Evolutionary conservation across 2,797 vertebrate species (phyloP).

Genomic region (Ceyx erithaca): DNA sequence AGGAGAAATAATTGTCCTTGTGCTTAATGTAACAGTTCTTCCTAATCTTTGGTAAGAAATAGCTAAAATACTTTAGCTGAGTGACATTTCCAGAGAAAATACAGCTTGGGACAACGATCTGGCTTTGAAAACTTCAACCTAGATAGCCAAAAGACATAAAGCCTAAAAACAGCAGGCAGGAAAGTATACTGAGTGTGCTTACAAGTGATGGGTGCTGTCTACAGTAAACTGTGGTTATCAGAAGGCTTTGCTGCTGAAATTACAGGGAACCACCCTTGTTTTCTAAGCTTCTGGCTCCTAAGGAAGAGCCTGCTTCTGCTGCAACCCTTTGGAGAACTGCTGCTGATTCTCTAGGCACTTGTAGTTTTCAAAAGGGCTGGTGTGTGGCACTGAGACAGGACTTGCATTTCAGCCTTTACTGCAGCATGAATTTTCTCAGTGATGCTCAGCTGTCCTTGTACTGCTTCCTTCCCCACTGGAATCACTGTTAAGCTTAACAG

Average conservation of each 20-base stretch:
- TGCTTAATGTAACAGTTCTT: not conserved
- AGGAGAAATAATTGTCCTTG: not conserved
- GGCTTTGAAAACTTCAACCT: not conserved
- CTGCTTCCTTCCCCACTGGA: not conserved
- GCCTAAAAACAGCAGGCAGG: not conserved
- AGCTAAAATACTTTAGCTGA: not conserved
- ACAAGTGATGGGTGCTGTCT: not conserved
- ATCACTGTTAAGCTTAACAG: not conserved
- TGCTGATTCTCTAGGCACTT: not conserved
- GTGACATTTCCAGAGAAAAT: not conserved
- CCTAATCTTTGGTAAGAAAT: not conserved
- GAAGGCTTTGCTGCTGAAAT: not conserved
- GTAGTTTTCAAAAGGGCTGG: not conserved
- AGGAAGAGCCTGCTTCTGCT: not conserved
- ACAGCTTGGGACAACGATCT: not conserved
- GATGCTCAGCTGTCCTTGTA: not conserved
- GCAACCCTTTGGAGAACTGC: not conserved
- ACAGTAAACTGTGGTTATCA: not conserved
- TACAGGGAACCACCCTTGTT: not conserved
- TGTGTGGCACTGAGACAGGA: not conserved
- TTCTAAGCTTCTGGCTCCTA: not conserved
- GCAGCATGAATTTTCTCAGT: not conserved
- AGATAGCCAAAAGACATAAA: not conserved
- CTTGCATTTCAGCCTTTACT: not conserved
- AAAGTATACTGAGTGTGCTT: not conserved